Evolutionary conservation across 2,113 vertebrate species (phyloP).

Genomic region (Clarias macrocephalus): DNA sequence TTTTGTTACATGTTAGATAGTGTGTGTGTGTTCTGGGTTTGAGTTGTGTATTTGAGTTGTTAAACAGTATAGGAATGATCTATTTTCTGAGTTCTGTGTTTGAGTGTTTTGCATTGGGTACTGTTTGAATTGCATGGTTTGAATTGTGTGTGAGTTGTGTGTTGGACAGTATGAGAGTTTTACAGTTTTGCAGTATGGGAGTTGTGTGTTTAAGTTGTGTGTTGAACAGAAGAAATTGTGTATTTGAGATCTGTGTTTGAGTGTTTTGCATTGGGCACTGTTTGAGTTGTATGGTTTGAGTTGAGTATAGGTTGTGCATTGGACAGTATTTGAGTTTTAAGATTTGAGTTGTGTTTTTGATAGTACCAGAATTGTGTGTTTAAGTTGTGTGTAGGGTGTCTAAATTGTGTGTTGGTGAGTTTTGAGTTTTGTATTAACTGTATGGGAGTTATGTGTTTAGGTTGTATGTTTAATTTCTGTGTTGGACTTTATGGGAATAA

Average conservation of each 20-base stretch:
- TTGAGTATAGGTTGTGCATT: background rate
- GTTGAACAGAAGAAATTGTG: background rate
- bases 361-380: background rate
- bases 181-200: too few relatives aligned
- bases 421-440: background rate
- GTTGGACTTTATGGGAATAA: background rate
- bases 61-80: too few relatives aligned
- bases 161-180: background rate
- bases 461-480: background rate
- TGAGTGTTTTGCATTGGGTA: background rate
- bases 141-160: background rate
- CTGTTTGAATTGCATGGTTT: slow-evolving; percentile 11
- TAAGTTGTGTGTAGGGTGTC: background rate
- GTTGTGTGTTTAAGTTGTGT: background rate
- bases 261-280: background rate
- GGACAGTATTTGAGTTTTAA: background rate
- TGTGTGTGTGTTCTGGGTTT: too few relatives aligned
- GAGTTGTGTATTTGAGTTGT: too few relatives aligned
- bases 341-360: background rate
- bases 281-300: background rate
- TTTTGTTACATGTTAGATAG: background rate
- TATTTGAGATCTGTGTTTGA: background rate
- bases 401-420: background rate
- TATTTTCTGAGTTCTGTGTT: too few relatives aligned
- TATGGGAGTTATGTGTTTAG: background rate